Conservation (phyloP, 2,113 vertebrate genomes). For the Otocyon megalotis region DNA sequence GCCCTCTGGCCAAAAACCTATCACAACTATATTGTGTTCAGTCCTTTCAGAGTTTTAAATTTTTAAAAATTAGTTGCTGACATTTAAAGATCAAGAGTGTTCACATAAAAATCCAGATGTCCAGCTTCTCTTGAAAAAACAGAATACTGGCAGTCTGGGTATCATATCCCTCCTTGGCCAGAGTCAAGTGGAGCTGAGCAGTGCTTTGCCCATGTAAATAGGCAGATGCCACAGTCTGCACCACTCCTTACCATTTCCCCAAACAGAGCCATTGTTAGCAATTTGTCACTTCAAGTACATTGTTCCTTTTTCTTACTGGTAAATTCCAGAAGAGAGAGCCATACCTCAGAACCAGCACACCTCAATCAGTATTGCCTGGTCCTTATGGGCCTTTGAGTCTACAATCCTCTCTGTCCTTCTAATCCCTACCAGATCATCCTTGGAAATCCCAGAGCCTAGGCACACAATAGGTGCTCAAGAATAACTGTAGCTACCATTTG, state of each 20-base stretch:
- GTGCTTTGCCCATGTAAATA: neutral
- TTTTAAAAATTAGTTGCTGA: slow-evolving; percentile 23
- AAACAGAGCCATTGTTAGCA: neutral
- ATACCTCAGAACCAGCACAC: neutral
- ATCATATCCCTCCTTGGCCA: neutral
- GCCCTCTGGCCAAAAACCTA: neutral
- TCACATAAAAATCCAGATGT: slow-evolving; percentile 13
- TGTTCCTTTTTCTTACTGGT: neutral
- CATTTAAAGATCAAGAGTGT: slow-evolving; percentile 62
- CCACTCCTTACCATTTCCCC: neutral
- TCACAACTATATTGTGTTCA: neutral
- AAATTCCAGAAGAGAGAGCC: neutral
- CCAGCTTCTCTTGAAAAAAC: neutral
- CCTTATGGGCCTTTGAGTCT: neutral
- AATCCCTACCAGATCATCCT: neutral
- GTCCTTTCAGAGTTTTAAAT: neutral
- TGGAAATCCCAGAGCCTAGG: neutral
- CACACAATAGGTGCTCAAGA: neutral
- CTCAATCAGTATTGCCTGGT: neutral
- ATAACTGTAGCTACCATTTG: neutral
- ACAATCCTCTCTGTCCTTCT: neutral
- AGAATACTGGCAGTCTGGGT: neutral
- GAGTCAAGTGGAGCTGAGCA: neutral
- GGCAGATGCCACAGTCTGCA: neutral
- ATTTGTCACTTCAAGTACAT: neutral